Evolutionary conservation across 2,888 invertebrate species (phyloP).

Genomic region (Rhorus exstirpatorius): DNA sequence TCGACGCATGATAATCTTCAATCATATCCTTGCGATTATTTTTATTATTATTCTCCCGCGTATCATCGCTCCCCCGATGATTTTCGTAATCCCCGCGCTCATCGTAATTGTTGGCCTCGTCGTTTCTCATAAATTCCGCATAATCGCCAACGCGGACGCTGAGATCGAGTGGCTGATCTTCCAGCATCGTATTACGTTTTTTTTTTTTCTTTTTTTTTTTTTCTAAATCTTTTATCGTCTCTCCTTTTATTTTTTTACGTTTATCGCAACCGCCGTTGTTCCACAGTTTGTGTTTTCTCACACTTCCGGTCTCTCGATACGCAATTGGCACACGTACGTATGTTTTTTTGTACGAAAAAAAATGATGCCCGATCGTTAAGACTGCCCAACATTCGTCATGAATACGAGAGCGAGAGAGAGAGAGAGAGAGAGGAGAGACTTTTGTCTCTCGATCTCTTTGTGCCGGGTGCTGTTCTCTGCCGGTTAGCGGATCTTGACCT

Average conservation of each 20-base stretch:
- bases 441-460: too few relatives aligned
- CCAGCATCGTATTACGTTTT: constrained; percentile 82
- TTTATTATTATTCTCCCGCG: constrained; percentile 29
- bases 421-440: too few relatives aligned
- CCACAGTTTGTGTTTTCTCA: too few relatives aligned
- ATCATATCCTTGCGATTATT: constrained; percentile 70
- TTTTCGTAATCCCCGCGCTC: constrained; percentile 81
- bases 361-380: too few relatives aligned
- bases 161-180: constrained; percentile 93
- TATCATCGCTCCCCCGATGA: constrained; percentile 51
- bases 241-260: background rate
- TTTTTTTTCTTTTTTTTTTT: background rate
- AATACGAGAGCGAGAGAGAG: too few relatives aligned
- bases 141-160: constrained; percentile 88
- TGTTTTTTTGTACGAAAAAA: too few relatives aligned
- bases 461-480: too few relatives aligned
- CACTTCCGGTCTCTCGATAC: too few relatives aligned
- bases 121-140: constrained; percentile 78
- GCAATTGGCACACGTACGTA: too few relatives aligned
- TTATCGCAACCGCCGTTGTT: background rate
- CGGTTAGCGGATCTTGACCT: constrained; percentile 68
- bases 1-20: constrained; percentile 79
- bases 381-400: too few relatives aligned
- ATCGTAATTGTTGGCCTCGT: constrained; percentile 84
- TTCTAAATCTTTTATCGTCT: background rate